A percentile compares a stretch with the other conserved stretches of the same genome.
Conservation (phyloP, 53 echinoderm and acorn worm genomes). For the Echinarachnius parma region DNA sequence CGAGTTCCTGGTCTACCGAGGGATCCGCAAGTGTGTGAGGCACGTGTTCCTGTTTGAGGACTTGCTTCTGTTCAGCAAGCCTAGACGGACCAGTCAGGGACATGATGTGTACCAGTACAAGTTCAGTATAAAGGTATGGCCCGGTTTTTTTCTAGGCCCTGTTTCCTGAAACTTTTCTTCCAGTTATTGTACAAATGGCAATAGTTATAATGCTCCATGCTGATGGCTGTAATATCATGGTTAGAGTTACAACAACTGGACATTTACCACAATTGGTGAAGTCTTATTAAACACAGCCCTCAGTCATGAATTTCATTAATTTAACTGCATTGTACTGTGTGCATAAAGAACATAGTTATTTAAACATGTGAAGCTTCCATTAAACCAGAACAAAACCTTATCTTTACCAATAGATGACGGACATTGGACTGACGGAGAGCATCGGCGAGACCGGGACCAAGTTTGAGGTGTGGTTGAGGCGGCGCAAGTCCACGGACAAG, state of each 20-base stretch:
- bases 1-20: constrained; percentile 86
- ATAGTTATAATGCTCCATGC: no score
- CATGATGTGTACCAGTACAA: constrained; percentile 90
- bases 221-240: no score
- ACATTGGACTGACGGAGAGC: constrained; percentile 91
- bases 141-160: background rate
- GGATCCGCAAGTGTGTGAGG: constrained; percentile 75
- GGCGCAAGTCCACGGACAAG: constrained; percentile 64
- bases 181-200: no score
- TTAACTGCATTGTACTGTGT: no score
- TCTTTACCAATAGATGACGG: constrained; percentile 65
- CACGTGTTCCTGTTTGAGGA: constrained; percentile 93
- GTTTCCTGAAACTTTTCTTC: background rate
- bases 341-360: no score
- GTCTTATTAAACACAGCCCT: no score
- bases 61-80: constrained; percentile 78
- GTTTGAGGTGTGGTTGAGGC: constrained; percentile 81
- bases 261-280: no score
- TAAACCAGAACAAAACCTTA: no score
- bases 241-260: no score
- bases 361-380: no score
- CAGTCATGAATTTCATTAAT: no score
- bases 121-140: constrained; percentile 78
- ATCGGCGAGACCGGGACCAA: constrained; percentile 87
- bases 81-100: constrained; percentile 58